These are phyloP conservation scores for Cerastis leucographa DNA, from an alignment of 2,888 invertebrate genomes.

Conservation along the genomic window DNA sequence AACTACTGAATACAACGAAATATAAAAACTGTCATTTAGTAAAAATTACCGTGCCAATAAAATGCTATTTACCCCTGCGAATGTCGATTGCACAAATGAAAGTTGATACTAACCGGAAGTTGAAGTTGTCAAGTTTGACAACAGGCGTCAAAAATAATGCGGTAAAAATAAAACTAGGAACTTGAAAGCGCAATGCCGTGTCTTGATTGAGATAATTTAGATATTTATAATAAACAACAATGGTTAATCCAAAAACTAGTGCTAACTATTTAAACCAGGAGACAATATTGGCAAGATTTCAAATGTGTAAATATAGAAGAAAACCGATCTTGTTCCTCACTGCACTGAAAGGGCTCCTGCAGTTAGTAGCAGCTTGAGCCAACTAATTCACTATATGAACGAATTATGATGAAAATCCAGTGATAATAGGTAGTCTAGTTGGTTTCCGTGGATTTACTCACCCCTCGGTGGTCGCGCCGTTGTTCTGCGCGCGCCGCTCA, in stretches of 20 bases:
- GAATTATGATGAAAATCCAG: conserved; percentile 45
- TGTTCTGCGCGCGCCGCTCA: conserved; percentile 84
- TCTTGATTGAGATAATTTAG: not conserved
- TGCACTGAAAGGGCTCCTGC: conserved; percentile 52
- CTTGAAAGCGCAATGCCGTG: not conserved
- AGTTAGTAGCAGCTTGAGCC: conserved; percentile 55
- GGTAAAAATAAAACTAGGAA: conserved; percentile 21
- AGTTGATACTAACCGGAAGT: conserved; percentile 42
- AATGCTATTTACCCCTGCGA: conserved; percentile 46
- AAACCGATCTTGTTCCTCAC: conserved; percentile 63
- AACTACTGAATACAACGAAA: not conserved
- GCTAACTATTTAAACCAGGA: conserved; percentile 32
- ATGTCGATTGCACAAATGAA: conserved; percentile 8
- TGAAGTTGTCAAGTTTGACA: conserved; percentile 39
- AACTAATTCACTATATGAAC: conserved; percentile 34
- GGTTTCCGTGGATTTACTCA: conserved; percentile 76
- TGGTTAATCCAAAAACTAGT: conserved; percentile 5
- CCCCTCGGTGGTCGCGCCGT: conserved; percentile 76
- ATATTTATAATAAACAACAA: not conserved
- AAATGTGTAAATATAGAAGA: conserved; percentile 82
- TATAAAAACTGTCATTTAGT: not conserved
- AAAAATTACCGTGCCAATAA: not conserved
- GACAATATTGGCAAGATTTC: conserved; percentile 80
- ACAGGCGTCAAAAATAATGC: conserved; percentile 31
- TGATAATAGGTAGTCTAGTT: conserved; percentile 68